Evolutionary conservation across 2,888 invertebrate species (phyloP), one percentile per base, ranked within the genome.

Genomic region (Sclerodermus sp.): DNA sequence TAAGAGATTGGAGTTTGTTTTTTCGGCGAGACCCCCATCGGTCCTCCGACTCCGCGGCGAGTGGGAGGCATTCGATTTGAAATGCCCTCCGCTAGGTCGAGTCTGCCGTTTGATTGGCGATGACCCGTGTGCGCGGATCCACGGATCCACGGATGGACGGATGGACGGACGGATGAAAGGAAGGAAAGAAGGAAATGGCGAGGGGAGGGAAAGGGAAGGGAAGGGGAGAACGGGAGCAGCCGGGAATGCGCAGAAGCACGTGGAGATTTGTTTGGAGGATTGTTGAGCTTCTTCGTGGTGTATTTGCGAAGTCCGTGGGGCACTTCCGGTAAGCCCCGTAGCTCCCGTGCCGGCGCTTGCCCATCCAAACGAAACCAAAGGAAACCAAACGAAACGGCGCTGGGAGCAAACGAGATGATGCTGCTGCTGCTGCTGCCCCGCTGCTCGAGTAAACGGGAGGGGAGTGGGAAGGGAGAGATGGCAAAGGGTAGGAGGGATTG

Each of bases 281-380:
- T 49, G 49, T 53, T 45, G 17, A 5, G 32, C 47, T 36, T 41
- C 57, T 60, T 53, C 55, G 51, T 47, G 45, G 58, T 58, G 63
- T 62, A 62, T 67, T 65, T 67, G 64, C 68, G 67, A 67, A 66
- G 66, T 69, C 66, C 69, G 62, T 67, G 66, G 66, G 65, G 62
- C 64, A 60, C 60, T 66, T 66, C 64, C 67, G 69, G 64, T 62
- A 64, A 68, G 66, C 67, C 64, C 68, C 68, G 66, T 67, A 68
- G 67, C 66, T 62, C 23, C 23, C 4, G 23, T 8, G 51, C 63
- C 61, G 64, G 62, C 64, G 62, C 64, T 62, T 62, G 53, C 55
- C 52, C 57, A 17, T 51, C 53, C 56, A 55, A 53, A 56, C 60
- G 59, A 49, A 53, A 56, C 52, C 55, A 55, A 4, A 12, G 6